Percentiles rank a stretch among this genome's conserved stretches.
Evolutionary conservation across 2,888 invertebrate genomes (phyloP).

Genomic region (Ormyrus labotus): DNA sequence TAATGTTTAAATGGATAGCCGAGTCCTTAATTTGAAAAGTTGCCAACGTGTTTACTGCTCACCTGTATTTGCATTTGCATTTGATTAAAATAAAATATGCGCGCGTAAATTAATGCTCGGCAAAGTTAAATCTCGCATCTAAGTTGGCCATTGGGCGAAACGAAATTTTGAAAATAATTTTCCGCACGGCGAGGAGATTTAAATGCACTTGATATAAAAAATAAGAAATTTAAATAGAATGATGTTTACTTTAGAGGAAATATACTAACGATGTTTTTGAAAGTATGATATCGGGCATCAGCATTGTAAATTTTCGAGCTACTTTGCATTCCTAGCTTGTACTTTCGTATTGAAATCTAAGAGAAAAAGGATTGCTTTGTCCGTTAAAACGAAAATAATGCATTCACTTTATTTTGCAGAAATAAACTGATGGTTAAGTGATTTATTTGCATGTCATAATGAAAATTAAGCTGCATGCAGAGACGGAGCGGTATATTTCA

Average conservation of each 20-base stretch:
- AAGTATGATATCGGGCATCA: constrained; percentile 28
- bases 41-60: background rate
- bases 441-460: no score
- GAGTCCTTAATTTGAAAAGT: background rate
- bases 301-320: constrained; percentile 45
- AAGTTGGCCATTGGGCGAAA: no score
- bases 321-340: constrained; percentile 26
- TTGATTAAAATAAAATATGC: background rate
- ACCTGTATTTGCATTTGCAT: no score
- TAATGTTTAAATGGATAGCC: background rate
- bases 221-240: no score
- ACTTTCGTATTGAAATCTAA: constrained; percentile 1
- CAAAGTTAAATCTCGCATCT: background rate
- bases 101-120: background rate
- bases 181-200: no score
- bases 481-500: no score
- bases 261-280: constrained; percentile 15
- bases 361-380: constrained; percentile 26
- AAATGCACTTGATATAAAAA: no score
- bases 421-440: no score
- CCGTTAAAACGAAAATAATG: background rate
- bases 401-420: no score
- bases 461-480: no score
- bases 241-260: background rate
- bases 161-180: no score